phyloP scores from a whole-genome alignment of 2,113 vertebrate species.

The Mesitornis unicolor region DNA sequence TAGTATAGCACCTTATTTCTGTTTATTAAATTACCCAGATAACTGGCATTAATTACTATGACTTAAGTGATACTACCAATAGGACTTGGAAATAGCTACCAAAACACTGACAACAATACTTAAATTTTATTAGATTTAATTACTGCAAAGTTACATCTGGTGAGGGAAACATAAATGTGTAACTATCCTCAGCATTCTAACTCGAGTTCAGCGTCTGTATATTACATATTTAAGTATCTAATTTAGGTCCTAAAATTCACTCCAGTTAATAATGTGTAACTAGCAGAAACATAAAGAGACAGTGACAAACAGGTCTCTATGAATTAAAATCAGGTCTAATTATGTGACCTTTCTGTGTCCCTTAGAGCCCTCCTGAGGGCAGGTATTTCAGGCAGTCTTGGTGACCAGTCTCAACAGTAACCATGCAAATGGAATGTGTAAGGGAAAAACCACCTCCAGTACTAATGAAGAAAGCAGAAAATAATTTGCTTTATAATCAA shows the following conservation, averaged over 20 bases:
- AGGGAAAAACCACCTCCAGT: neutral
- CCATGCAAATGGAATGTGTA: conserved; percentile 81
- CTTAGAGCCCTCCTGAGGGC: conserved; percentile 65
- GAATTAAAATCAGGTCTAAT: conserved; percentile 90
- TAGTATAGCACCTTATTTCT: neutral
- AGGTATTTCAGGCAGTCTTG: conserved; percentile 73
- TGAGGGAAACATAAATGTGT: conserved; percentile 60
- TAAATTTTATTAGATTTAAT: conserved; percentile 67
- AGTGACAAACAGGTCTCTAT: conserved; percentile 71
- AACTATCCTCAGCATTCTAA: conserved; percentile 60
- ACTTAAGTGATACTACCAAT: conserved; percentile 61
- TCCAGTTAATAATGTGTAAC: conserved; percentile 82
- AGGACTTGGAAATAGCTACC: conserved; percentile 57
- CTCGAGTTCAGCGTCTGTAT: conserved; percentile 50
- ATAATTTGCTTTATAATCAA: neutral
- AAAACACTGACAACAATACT: conserved; percentile 57
- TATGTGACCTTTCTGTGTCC: conserved; percentile 77
- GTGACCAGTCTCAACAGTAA: conserved; percentile 81
- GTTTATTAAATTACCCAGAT: conserved; percentile 34
- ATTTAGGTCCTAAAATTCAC: conserved; percentile 74
- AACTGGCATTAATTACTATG: conserved; percentile 41
- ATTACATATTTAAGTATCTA: conserved; percentile 71
- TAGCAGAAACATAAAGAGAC: conserved; percentile 71
- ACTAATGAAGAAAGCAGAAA: conserved; percentile 41
- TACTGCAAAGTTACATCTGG: conserved; percentile 64